Base-by-base conservation (phyloP, 2,113 vertebrate species). In the Tringa solitaria region DNA sequence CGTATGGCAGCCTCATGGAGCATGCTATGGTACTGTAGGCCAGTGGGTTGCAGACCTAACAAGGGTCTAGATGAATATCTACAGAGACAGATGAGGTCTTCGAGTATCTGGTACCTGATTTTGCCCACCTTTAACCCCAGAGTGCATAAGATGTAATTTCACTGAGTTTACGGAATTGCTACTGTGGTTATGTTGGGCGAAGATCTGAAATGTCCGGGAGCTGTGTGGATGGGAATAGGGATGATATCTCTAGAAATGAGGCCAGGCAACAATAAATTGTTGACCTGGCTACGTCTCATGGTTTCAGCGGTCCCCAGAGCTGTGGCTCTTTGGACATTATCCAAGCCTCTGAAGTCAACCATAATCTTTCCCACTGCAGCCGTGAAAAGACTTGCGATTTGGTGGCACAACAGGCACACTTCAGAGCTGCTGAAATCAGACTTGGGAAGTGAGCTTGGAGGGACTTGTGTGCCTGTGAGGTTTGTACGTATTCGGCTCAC, bases 281-380 rank as follows among this genome's bases (percentile, higher is more conserved):
- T 96, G 94, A 89, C 91, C 94, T 94, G 95, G 73, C 89, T 84
- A 10, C 30, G 84, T 91, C 48, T 95, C 67, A 46, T 87, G 86
- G n/a, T 80, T 96, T 95, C 89, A 95, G 63, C 84, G 89, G 77
- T 92, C 91, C 70, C 30, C 41, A 89, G 84, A 93, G 89, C 89
- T 91, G 81, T 89, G 87, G 57, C 46, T 87, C 70, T 75, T 65
- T 95, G 96, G 92, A 91, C 0, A 1, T 32, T 68, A 37, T 89
- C 91, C 93, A 95, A 95, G 57, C 67, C 30, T 95, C 81, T 94
- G 94, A 89, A 96, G 91, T 95, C 77, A 95, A 59, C 78, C 18
- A 35, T 82, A 89, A 90, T 95, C 82, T 83, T 93, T 92, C 45
- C 84, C 33, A 15, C 61, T 64, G 74, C 73, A 69, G 89, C 86